Conservation (phyloP, 2,888 invertebrate species). For the Chrysotoxum bicinctum region DNA sequence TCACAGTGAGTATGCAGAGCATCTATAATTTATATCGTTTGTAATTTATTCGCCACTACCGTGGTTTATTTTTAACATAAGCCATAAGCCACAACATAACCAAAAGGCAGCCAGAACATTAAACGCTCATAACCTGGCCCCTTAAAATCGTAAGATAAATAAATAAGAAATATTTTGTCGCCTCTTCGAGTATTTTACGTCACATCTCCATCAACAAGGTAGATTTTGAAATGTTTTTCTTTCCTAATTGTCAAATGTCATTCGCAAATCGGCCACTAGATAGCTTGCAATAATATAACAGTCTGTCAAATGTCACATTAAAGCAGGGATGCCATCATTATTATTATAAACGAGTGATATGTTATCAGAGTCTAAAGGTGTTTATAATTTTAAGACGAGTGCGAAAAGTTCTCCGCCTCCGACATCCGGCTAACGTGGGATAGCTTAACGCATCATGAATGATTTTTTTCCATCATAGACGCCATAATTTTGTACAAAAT, state of each 20-base stretch:
- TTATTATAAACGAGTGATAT: constrained; percentile 2
- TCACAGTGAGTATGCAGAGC: constrained; percentile 8
- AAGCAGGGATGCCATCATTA: constrained; percentile 12
- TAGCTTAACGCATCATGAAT: constrained; percentile 13
- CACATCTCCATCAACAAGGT: constrained; percentile 6
- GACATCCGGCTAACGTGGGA: constrained; percentile 36
- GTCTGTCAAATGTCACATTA: constrained; percentile 33
- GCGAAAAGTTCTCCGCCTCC: constrained; percentile 15
- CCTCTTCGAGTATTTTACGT: not conserved
- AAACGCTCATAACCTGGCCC: not conserved
- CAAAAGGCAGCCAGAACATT: not conserved
- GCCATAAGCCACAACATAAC: not conserved
- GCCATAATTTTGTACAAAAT: constrained; percentile 42
- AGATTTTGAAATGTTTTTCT: constrained; percentile 16
- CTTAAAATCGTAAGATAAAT: not conserved
- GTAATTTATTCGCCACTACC: constrained; percentile 16
- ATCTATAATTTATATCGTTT: not conserved
- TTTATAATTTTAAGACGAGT: not conserved
- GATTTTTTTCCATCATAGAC: constrained; percentile 21
- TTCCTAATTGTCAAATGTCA: constrained; percentile 54
- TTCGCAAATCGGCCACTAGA: constrained; percentile 28
- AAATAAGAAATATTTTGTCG: constrained; percentile 8
- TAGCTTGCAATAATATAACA: constrained; percentile 7
- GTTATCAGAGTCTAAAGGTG: not conserved
- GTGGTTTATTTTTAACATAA: not conserved